Evolutionary conservation across 2,888 invertebrate genomes (phyloP).

Genomic region (Dascillus cervinus): DNA sequence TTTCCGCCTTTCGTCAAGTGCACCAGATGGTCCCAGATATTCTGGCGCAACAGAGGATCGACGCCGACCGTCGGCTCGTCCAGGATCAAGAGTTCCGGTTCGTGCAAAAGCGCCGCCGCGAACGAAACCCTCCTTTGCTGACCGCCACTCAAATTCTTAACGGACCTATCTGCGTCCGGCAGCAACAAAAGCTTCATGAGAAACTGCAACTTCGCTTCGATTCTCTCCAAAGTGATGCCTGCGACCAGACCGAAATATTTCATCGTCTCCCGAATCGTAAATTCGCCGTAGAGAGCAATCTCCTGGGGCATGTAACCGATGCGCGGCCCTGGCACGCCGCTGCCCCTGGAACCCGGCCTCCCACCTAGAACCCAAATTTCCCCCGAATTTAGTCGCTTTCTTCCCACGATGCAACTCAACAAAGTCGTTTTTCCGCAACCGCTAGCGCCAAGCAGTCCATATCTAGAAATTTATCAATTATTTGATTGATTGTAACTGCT

Average conservation of each 20-base stretch:
- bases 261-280: slow-evolving; percentile 38
- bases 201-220: slow-evolving; percentile 22
- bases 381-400: slow-evolving; percentile 70
- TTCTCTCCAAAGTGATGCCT: slow-evolving; percentile 31
- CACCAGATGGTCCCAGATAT: slow-evolving; percentile 80
- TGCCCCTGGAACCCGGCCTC: slow-evolving; percentile 71
- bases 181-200: slow-evolving; percentile 26
- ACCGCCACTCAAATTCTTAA: slow-evolving; percentile 80
- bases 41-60: slow-evolving; percentile 79
- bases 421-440: slow-evolving; percentile 89
- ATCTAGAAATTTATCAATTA: slow-evolving; percentile 46
- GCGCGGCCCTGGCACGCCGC: slow-evolving; percentile 81
- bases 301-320: slow-evolving; percentile 82
- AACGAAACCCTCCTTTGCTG: slow-evolving; percentile 84
- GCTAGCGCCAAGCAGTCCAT: slow-evolving; percentile 81
- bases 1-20: slow-evolving; percentile 66
- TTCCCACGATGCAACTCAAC: slow-evolving; percentile 77
- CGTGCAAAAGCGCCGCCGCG: slow-evolving; percentile 79
- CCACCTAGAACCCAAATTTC: slow-evolving; percentile 81
- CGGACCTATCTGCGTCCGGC: slow-evolving; percentile 31
- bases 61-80: slow-evolving; percentile 94
- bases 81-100: slow-evolving; percentile 81
- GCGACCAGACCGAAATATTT: slow-evolving; percentile 40
- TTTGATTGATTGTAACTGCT: neutral
- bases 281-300: slow-evolving; percentile 39